A percentile compares a stretch with the other conserved stretches of the same genome.
Evolutionary conservation across 2,113 vertebrate species (phyloP).

Genomic region (Stictonetta naevosa): DNA sequence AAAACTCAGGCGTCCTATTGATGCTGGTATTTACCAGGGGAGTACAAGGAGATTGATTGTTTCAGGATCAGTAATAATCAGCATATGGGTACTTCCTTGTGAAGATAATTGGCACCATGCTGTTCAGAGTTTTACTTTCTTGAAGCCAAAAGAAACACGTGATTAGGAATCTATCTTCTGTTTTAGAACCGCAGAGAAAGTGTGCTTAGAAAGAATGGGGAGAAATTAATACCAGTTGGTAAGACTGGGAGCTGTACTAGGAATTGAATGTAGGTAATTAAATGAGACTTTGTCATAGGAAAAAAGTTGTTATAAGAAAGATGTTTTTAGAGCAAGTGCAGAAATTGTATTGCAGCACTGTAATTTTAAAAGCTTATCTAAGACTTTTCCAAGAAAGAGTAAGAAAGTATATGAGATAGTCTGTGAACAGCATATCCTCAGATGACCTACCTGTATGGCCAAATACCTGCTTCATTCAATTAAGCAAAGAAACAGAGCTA

Average conservation of each 20-base stretch:
- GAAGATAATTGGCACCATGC: slow-evolving; percentile 56
- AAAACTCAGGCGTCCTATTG: slow-evolving; percentile 39
- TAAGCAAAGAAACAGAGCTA: background rate
- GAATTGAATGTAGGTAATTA: slow-evolving; percentile 13
- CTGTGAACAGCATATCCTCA: background rate
- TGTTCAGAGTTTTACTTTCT: slow-evolving; percentile 45
- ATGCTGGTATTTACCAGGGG: slow-evolving; percentile 55
- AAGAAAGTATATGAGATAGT: background rate
- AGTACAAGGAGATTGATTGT: slow-evolving; percentile 57
- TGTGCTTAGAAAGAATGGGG: slow-evolving; percentile 7
- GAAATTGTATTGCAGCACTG: background rate
- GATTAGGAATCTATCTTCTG: slow-evolving; percentile 44
- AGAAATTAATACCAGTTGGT: background rate
- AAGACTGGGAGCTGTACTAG: background rate
- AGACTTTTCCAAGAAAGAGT: background rate
- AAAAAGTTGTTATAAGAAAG: background rate
- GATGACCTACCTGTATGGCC: background rate
- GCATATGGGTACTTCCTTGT: slow-evolving; percentile 16
- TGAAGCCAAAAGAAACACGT: slow-evolving; percentile 22
- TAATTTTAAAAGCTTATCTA: background rate
- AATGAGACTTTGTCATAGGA: background rate
- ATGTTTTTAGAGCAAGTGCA: background rate
- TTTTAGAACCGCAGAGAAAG: slow-evolving; percentile 20
- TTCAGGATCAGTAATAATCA: slow-evolving; percentile 59
- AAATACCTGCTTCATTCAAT: background rate